Conservation (phyloP, 1,140 invertebrate genomes). For the Coelopa frigida region DNA sequence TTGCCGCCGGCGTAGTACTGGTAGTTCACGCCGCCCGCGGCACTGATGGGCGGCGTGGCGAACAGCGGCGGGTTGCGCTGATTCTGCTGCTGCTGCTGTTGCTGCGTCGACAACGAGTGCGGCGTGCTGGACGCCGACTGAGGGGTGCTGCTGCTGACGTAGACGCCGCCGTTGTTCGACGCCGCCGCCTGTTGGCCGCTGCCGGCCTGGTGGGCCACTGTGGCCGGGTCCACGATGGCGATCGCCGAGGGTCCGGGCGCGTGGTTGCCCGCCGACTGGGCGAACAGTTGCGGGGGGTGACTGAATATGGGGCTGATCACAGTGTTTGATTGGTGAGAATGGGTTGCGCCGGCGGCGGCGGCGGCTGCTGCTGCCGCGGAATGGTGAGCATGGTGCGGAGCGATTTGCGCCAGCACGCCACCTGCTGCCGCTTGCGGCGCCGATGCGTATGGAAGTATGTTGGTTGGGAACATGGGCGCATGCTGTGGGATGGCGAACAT, state of each 20-base stretch:
- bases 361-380: slow-evolving; percentile 17
- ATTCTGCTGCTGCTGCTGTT: slow-evolving; percentile 7
- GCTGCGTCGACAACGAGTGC: slow-evolving; percentile 13
- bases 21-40: too few species aligned
- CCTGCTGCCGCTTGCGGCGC: slow-evolving; percentile 19
- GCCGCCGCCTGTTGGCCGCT: slow-evolving; percentile 9
- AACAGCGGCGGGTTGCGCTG: slow-evolving; percentile 37
- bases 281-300: slow-evolving; percentile 11
- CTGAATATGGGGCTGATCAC: slow-evolving; percentile 37
- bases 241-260: slow-evolving; percentile 13
- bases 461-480: slow-evolving; percentile 38
- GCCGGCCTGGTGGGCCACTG: slow-evolving; percentile 3
- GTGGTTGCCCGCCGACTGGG: slow-evolving; percentile 4
- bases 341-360: slow-evolving; percentile 1
- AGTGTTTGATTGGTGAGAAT: slow-evolving; percentile 22
- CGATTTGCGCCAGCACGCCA: too few species aligned
- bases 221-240: slow-evolving; percentile 14
- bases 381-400: slow-evolving; percentile 15
- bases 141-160: slow-evolving; percentile 19
- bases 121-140: slow-evolving; percentile 42
- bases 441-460: slow-evolving; percentile 38
- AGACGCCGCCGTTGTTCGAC: slow-evolving; percentile 12
- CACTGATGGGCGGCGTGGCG: slow-evolving; percentile 31
- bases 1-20: slow-evolving; percentile 8
- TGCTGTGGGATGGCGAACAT: slow-evolving; percentile 41